Conservation (phyloP, 2,113 vertebrate species). For the Chamaetylas fuelleborni region DNA sequence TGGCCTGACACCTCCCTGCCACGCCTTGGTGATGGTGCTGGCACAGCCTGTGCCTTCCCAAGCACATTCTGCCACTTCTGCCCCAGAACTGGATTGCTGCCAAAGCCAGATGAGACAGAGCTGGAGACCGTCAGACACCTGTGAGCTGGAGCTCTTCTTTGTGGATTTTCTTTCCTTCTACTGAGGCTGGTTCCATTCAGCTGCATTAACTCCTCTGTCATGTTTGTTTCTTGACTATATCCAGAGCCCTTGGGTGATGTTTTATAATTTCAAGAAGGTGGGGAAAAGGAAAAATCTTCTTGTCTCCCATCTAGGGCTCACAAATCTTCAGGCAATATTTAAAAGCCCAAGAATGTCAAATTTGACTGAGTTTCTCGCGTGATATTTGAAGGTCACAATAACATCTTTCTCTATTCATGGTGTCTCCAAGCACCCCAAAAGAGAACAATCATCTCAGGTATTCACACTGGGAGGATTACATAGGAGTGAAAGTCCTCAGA, state of each 20-base stretch:
- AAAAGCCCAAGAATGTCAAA: neutral
- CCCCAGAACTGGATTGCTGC: neutral
- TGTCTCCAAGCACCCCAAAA: neutral
- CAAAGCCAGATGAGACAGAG: neutral
- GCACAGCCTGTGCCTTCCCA: neutral
- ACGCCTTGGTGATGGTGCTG: neutral
- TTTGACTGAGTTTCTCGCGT: neutral
- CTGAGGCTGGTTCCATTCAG: neutral
- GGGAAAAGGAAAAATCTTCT: neutral
- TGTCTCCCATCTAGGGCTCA: neutral
- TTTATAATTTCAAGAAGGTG: neutral
- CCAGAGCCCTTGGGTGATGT: accelerated
- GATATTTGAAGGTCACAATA: neutral
- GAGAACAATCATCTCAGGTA: neutral
- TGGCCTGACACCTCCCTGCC: neutral
- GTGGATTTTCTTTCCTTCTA: neutral
- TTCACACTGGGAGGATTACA: neutral
- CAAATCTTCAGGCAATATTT: neutral
- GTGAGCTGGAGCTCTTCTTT: neutral
- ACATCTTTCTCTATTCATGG: neutral
- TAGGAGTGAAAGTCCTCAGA: neutral
- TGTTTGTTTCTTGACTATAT: neutral
- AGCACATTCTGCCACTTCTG: neutral
- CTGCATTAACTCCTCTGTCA: neutral
- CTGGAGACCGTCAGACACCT: neutral